These are phyloP conservation scores for Lasioglossum villosulum DNA, from an alignment of 2,888 invertebrate species.

Conservation along the genomic window DNA sequence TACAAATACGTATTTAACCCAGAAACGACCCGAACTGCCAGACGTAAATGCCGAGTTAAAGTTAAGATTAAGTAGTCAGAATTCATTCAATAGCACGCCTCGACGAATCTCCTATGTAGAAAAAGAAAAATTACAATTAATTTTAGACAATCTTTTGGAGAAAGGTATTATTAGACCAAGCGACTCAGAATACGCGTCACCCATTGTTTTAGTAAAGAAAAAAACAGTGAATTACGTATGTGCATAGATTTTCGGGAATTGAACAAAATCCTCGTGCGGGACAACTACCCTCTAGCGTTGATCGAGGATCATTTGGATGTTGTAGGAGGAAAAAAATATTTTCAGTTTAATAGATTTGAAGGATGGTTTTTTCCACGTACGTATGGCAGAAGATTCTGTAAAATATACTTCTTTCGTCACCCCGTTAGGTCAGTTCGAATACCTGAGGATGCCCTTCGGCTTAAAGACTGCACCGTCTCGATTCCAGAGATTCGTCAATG, in stretches of 20 bases:
- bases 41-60: no score
- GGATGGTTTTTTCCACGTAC: slow-evolving; percentile 79
- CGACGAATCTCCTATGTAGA: no score
- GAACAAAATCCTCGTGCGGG: slow-evolving; percentile 76
- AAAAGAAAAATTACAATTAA: no score
- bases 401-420: slow-evolving; percentile 75
- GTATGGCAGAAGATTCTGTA: slow-evolving; percentile 72
- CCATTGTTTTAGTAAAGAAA: slow-evolving; percentile 44
- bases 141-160: no score
- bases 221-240: slow-evolving; percentile 64
- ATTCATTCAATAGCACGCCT: no score
- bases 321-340: slow-evolving; percentile 73
- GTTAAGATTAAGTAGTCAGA: no score
- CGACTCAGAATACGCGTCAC: no score
- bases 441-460: slow-evolving; percentile 2
- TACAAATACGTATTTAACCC: no score
- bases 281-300: slow-evolving; percentile 79
- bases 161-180: no score
- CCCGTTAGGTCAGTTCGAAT: slow-evolving; percentile 41
- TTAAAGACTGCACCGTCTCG: not conserved
- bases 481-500: not conserved
- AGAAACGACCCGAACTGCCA: no score
- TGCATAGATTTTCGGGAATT: slow-evolving; percentile 73
- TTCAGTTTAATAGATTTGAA: slow-evolving; percentile 77
- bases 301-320: slow-evolving; percentile 80